Evolutionary conservation across 2,113 vertebrate species (phyloP).

Genomic region (Perca fluviatilis): DNA sequence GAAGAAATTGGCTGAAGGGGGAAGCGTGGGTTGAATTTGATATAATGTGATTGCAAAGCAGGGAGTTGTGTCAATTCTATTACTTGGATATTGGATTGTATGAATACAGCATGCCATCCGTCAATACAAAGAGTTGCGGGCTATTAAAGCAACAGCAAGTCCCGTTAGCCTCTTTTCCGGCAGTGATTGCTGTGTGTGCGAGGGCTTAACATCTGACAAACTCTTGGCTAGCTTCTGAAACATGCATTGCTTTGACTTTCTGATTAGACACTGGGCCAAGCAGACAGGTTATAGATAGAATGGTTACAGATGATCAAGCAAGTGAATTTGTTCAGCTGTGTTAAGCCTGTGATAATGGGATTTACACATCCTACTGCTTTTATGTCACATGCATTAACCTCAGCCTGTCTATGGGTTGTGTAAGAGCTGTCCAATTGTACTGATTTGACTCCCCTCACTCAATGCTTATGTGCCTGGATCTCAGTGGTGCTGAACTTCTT

Average conservation of each 20-base stretch:
- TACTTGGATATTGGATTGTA: slow-evolving; percentile 42
- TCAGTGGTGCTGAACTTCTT: slow-evolving; percentile 5
- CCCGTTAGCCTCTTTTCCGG: slow-evolving; percentile 12
- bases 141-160: slow-evolving; percentile 15
- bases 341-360: slow-evolving; percentile 36
- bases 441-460: not conserved
- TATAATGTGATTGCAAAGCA: slow-evolving; percentile 48
- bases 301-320: slow-evolving; percentile 17
- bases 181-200: slow-evolving; percentile 23
- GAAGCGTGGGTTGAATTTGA: slow-evolving; percentile 38
- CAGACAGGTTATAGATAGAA: slow-evolving; percentile 31
- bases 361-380: slow-evolving; percentile 46
- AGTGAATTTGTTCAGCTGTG: slow-evolving; percentile 36
- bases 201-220: slow-evolving; percentile 26
- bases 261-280: slow-evolving; percentile 12
- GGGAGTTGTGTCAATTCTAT: slow-evolving; percentile 42
- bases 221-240: slow-evolving; percentile 14
- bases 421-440: slow-evolving; percentile 35
- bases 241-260: not conserved
- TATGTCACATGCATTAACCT: slow-evolving; percentile 22
- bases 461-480: not conserved
- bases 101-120: slow-evolving; percentile 23
- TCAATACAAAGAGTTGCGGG: slow-evolving; percentile 37
- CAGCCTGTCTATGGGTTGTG: slow-evolving; percentile 15
- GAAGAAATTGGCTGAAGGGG: slow-evolving; percentile 39